Evolutionary conservation across 2,888 invertebrate genomes (phyloP).

Genomic region (Pheosia tremula): DNA sequence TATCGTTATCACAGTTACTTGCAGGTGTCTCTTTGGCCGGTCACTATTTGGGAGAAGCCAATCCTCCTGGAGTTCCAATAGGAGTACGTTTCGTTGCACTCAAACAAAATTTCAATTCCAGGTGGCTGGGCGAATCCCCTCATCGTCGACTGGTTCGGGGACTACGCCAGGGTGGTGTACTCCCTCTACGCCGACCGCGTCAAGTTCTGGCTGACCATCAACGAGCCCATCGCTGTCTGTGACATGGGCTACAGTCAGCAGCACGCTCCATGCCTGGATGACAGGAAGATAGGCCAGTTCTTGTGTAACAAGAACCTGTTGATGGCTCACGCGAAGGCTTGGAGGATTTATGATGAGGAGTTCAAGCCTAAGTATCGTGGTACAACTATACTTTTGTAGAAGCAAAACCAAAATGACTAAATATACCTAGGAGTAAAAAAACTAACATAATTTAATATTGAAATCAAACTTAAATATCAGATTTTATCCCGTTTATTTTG

Average conservation of each 20-base stretch:
- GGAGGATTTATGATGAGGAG: constrained; percentile 81
- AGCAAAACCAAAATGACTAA: too few species aligned
- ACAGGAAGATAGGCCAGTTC: constrained; percentile 80
- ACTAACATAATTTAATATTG: too few species aligned
- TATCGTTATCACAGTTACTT: too few species aligned
- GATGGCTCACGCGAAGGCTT: constrained; percentile 86
- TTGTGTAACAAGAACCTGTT: constrained; percentile 86
- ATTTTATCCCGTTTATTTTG: too few species aligned
- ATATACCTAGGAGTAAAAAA: too few species aligned
- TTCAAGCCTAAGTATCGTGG: constrained; percentile 79
- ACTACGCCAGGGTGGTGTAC: constrained; percentile 83
- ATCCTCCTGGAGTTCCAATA: too few species aligned
- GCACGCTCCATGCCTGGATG: constrained; percentile 49
- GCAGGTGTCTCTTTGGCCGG: too few species aligned
- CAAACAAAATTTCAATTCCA: constrained; percentile 17
- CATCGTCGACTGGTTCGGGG: constrained; percentile 83
- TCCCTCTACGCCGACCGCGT: constrained; percentile 84
- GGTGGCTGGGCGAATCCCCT: constrained; percentile 87
- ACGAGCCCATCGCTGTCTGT: constrained; percentile 84
- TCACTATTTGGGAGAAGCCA: too few species aligned
- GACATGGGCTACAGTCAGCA: constrained; percentile 63
- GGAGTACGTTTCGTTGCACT: too few species aligned
- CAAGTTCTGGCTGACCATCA: constrained; percentile 88
- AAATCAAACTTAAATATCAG: too few species aligned
- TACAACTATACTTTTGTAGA: constrained; percentile 11